Evolutionary conservation across 64 coral and sea anemone species (phyloP).

Genomic region (Platygyra sinensis): DNA sequence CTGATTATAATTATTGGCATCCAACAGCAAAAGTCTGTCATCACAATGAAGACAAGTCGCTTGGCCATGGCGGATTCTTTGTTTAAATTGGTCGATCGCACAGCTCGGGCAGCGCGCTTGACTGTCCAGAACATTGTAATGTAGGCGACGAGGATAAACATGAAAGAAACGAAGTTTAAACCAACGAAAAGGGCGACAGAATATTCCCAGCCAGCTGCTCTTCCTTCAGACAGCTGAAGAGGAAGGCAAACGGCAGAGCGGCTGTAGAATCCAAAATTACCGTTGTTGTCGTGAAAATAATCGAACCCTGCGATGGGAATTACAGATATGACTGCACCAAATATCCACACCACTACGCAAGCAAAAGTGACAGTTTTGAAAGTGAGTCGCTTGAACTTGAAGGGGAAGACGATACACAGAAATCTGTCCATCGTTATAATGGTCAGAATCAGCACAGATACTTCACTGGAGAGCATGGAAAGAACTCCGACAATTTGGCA

Average conservation of each 20-base stretch:
- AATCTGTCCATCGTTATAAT: slow-evolving; percentile 37
- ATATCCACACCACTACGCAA: slow-evolving; percentile 10
- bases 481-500: slow-evolving; percentile 39
- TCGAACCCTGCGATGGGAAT: neutral
- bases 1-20: slow-evolving; percentile 51
- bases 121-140: slow-evolving; percentile 38
- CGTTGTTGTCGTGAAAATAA: slow-evolving; percentile 23
- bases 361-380: neutral
- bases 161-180: slow-evolving; percentile 18
- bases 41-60: slow-evolving; percentile 38
- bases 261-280: slow-evolving; percentile 31
- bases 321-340: slow-evolving; percentile 16
- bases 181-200: slow-evolving; percentile 30
- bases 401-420: slow-evolving; percentile 20
- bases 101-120: neutral
- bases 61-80: slow-evolving; percentile 41
- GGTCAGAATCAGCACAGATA: slow-evolving; percentile 30
- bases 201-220: slow-evolving; percentile 29
- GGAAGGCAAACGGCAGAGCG: slow-evolving; percentile 42
- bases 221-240: slow-evolving; percentile 24
- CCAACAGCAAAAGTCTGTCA: slow-evolving; percentile 53
- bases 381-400: slow-evolving; percentile 18
- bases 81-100: neutral
- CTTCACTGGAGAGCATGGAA: slow-evolving; percentile 49
- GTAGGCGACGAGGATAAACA: slow-evolving; percentile 35